These are phyloP conservation scores for Eulimnadia texana DNA, from an alignment of 1,140 invertebrate species.

Conservation along the genomic window DNA sequence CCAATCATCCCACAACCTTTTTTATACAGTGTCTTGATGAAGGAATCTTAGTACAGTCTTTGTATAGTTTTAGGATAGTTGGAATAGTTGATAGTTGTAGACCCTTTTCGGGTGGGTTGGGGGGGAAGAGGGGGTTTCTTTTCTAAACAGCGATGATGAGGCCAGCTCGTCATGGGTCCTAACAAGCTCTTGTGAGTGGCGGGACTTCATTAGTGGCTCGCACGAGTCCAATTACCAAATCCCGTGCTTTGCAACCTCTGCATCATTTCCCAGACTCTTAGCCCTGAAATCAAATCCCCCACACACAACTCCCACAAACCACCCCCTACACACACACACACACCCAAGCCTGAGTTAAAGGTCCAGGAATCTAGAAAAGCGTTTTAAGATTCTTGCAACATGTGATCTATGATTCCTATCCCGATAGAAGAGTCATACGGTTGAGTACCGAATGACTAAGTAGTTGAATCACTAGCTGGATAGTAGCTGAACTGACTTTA, in stretches of 20 bases:
- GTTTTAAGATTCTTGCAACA: too few relatives aligned
- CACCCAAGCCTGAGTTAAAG: too few relatives aligned
- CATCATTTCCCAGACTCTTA: not conserved
- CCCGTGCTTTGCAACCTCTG: slow-evolving; percentile 1
- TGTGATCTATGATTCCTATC: too few relatives aligned
- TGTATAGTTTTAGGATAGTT: not conserved
- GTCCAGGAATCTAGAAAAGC: too few relatives aligned
- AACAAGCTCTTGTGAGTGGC: slow-evolving; percentile 12
- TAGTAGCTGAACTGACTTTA: too few relatives aligned
- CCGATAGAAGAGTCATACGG: too few relatives aligned
- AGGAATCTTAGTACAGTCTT: too few relatives aligned
- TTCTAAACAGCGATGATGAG: slow-evolving; percentile 14
- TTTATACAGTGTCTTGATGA: too few relatives aligned
- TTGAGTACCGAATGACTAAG: too few relatives aligned
- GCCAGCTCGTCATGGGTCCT: not conserved
- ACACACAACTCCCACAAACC: not conserved
- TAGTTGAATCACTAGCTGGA: too few relatives aligned
- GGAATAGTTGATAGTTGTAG: not conserved
- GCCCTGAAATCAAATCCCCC: not conserved
- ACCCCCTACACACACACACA: too few relatives aligned
- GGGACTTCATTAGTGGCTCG: slow-evolving; percentile 12
- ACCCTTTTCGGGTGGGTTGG: not conserved
- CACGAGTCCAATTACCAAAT: slow-evolving; percentile 14
- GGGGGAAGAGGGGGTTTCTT: not conserved
- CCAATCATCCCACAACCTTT: too few relatives aligned